Percentiles rank a stretch among this genome's conserved stretches.
phyloP scores from a whole-genome alignment of 2,113 vertebrate genomes.

The Tursiops truncatus region DNA sequence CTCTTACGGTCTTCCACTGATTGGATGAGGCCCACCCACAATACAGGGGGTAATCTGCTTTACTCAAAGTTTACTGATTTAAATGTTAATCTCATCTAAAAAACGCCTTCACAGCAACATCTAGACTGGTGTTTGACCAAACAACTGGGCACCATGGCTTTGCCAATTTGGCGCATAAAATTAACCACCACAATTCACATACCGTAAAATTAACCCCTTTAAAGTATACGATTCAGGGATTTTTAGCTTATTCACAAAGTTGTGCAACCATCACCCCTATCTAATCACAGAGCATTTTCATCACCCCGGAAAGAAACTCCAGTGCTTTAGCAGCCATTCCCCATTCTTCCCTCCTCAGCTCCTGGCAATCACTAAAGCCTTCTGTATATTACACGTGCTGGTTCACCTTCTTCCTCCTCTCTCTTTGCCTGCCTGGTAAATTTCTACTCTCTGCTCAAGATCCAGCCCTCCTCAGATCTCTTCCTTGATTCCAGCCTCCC shows the following conservation, averaged over 20 bases:
- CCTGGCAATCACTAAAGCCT: not conserved
- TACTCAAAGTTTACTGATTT: not conserved
- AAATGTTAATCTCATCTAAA: not conserved
- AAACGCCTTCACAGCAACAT: not conserved
- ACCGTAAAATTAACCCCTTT: not conserved
- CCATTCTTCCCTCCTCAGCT: rapidly evolving
- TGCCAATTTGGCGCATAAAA: not conserved
- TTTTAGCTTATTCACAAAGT: not conserved
- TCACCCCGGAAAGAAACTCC: not conserved
- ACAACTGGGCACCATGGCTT: not conserved
- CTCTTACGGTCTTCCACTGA: not conserved
- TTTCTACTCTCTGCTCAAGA: not conserved
- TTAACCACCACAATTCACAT: not conserved
- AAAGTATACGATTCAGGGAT: not conserved
- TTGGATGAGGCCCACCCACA: not conserved
- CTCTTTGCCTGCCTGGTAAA: not conserved
- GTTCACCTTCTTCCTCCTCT: not conserved
- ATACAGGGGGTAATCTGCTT: not conserved
- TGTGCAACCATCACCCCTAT: not conserved
- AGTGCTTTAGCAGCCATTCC: not conserved
- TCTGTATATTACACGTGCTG: not conserved
- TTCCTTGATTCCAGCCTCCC: not conserved
- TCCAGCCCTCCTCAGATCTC: not conserved
- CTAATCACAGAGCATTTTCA: no score
- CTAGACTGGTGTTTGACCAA: not conserved